Conservation (phyloP, 2,113 vertebrate species). For the Aphyosemion australe region DNA sequence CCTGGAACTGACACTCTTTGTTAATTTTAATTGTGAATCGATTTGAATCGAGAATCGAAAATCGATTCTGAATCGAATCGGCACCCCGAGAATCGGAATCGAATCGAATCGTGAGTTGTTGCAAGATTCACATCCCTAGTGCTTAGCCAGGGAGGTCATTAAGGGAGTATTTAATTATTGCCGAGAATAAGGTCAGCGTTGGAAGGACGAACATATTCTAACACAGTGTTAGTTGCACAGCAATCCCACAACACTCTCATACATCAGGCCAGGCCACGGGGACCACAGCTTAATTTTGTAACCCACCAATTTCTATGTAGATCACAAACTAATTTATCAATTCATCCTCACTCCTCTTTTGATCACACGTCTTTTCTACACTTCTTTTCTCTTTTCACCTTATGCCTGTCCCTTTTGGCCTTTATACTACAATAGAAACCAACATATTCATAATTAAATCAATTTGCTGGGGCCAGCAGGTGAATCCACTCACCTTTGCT, state of each 20-base stretch:
- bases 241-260: slow-evolving; percentile 58
- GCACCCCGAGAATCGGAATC: too few species aligned
- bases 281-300: slow-evolving; percentile 66
- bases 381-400: background rate
- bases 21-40: too few species aligned
- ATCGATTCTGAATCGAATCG: too few species aligned
- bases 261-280: slow-evolving; percentile 55
- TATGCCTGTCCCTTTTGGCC: slow-evolving; percentile 12
- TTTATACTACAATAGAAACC: slow-evolving; percentile 40
- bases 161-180: slow-evolving; percentile 80
- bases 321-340: slow-evolving; percentile 77
- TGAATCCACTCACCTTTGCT: slow-evolving; percentile 64
- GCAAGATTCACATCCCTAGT: too few species aligned
- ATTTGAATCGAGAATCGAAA: too few species aligned
- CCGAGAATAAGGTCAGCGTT: slow-evolving; percentile 77
- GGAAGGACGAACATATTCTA: slow-evolving; percentile 82
- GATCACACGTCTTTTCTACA: slow-evolving; percentile 43
- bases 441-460: slow-evolving; percentile 72
- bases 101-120: too few species aligned
- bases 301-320: slow-evolving; percentile 69
- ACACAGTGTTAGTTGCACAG: slow-evolving; percentile 68
- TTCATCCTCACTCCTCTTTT: slow-evolving; percentile 54
- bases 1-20: too few species aligned
- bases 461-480: slow-evolving; percentile 57
- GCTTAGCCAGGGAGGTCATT: slow-evolving; percentile 75